Conservation (phyloP, 1,140 invertebrate species). For the Solenopsis invicta region DNA sequence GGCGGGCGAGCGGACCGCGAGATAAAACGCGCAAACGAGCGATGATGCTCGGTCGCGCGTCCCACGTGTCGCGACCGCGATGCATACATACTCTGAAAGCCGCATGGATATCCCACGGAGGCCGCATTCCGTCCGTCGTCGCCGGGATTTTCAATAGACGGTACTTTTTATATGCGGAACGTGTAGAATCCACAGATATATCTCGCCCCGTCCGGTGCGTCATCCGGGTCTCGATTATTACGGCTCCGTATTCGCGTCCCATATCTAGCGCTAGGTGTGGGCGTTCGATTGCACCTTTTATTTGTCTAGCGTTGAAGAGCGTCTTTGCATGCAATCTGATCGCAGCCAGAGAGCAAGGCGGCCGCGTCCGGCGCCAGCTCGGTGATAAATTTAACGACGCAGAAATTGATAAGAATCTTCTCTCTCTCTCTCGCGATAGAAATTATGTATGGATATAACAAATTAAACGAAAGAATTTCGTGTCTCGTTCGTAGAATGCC, state of each 20-base stretch:
- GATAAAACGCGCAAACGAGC: slow-evolving; percentile 43
- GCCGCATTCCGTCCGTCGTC: slow-evolving; percentile 52
- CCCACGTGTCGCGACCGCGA: slow-evolving; percentile 77
- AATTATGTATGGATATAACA: neutral
- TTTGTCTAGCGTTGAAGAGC: slow-evolving; percentile 46
- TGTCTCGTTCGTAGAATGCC: neutral
- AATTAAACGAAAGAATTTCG: neutral
- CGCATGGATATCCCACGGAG: slow-evolving; percentile 56
- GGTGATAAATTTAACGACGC: slow-evolving; percentile 9
- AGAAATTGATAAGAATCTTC: slow-evolving; percentile 18
- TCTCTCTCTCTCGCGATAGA: neutral
- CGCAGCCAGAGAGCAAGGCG: neutral
- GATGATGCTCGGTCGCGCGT: slow-evolving; percentile 29
- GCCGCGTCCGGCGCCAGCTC: neutral
- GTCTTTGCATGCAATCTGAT: slow-evolving; percentile 5
- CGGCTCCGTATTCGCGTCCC: slow-evolving; percentile 19
- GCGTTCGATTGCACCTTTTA: slow-evolving; percentile 33
- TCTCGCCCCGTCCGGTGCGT: neutral
- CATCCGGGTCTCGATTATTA: slow-evolving; percentile 41
- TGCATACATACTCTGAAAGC: slow-evolving; percentile 61
- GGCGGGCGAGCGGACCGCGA: neutral
- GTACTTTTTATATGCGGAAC: slow-evolving; percentile 19
- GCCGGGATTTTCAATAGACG: slow-evolving; percentile 28
- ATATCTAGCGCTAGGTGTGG: slow-evolving; percentile 42
- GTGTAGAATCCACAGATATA: slow-evolving; percentile 26